Conservation (phyloP, 1,140 invertebrate genomes). For the Antheraea mylitta region DNA sequence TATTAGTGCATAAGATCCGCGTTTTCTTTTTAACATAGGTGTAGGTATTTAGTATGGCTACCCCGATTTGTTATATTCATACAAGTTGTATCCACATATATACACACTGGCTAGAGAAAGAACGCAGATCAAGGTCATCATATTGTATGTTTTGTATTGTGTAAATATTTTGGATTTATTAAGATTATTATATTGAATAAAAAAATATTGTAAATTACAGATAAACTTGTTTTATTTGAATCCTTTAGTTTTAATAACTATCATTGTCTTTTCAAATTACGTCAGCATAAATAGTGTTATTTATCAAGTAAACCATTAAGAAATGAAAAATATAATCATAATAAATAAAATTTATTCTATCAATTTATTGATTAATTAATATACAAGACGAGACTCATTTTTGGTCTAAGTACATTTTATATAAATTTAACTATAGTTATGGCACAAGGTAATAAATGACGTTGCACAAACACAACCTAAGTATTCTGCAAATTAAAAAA, state of each 20-base stretch:
- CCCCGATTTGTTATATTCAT: constrained; percentile 1
- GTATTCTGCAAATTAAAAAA: too few species aligned
- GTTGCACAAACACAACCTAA: too few species aligned
- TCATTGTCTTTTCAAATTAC: too few species aligned
- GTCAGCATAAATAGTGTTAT: too few species aligned
- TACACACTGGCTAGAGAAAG: constrained; percentile 37
- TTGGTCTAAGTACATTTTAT: background rate
- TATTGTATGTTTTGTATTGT: constrained; percentile 77
- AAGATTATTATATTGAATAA: constrained; percentile 79
- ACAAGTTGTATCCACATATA: constrained; percentile 5
- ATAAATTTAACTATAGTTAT: background rate
- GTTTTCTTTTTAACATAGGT: background rate
- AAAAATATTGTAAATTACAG: constrained; percentile 77
- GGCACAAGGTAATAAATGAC: background rate
- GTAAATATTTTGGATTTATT: constrained; percentile 79
- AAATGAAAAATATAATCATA: too few species aligned
- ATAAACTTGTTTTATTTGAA: constrained; percentile 39
- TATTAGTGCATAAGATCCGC: background rate
- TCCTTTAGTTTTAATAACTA: too few species aligned
- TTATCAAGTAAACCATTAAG: too few species aligned
- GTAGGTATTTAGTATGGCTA: background rate
- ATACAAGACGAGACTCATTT: background rate
- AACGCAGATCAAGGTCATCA: constrained; percentile 56
- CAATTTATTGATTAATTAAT: background rate
- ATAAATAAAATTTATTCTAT: background rate